Base-by-base conservation (phyloP, 2,113 vertebrate genomes). In the Daubentonia madagascariensis region DNA sequence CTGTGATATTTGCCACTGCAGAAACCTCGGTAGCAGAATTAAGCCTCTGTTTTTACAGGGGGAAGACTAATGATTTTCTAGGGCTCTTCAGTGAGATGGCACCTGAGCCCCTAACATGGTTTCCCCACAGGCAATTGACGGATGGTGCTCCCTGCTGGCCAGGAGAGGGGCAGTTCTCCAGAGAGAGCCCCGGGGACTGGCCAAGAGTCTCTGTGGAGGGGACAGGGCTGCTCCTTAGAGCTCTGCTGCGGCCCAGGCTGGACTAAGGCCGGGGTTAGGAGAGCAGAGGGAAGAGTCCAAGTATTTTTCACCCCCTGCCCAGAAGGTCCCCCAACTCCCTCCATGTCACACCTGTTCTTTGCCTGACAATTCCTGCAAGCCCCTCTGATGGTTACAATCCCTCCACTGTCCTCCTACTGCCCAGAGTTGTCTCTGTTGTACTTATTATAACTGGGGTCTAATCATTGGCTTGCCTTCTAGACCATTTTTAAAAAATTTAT, bases 361-460 rank as follows among this genome's bases (percentile, higher is more conserved):
- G 14, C 35, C 79, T 40, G 32, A 70, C 10, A 13, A 28, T 50
- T 50, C 78, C 72, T 28, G 0, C 30, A 52, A 61, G 59, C 6
- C 30, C 48, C 48, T 14, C 13, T n/a, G 5, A 5, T 0, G 8
- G 13, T 8, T 70, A 17, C 3, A 20, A 30, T 10, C 5, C 52
- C 30, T 45, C 50, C 20, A 12, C 28, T 3, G 3, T 22, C 23
- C 25, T 17, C 52, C 40, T 5, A n/a, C 65, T 8, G 40, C 59
- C 57, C 81, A 0, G 16, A 13, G 48, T 16, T 52, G 16, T 32
- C 79, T 61, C 78, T 25, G 10, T 14, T 28, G 23, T 43, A 14
- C 28, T 40, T 20, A 8, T 2, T 35, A 28, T 43, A 32, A 30
- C 13, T 3, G 13, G n/a, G n/a, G 45, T 37, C 4, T 43, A 43